Evolutionary conservation across 2,113 vertebrate genomes (phyloP).

Genomic region (Morone chrysops): DNA sequence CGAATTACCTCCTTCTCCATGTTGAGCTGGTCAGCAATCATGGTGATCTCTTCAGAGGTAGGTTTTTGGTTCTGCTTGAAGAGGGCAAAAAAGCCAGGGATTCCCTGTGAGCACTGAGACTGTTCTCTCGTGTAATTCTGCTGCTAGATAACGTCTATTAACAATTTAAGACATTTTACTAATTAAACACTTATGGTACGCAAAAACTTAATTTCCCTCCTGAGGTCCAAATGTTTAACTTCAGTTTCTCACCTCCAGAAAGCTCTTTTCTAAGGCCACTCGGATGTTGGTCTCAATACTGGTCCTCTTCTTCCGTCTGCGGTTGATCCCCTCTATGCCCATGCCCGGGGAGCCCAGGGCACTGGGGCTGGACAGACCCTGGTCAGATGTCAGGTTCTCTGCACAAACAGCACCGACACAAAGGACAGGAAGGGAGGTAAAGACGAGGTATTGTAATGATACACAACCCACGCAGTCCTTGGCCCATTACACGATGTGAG

Average conservation of each 20-base stretch:
- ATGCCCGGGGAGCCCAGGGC: slow-evolving; percentile 94
- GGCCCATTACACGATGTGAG: background rate
- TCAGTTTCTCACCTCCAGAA: slow-evolving; percentile 92
- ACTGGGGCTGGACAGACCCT: slow-evolving; percentile 94
- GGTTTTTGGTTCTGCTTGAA: slow-evolving; percentile 99
- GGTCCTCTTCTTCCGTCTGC: slow-evolving; percentile 99
- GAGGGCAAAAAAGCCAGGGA: slow-evolving; percentile 80
- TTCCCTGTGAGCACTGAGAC: slow-evolving; percentile 77
- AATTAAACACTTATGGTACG: background rate
- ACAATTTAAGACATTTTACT: background rate
- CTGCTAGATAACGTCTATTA: background rate
- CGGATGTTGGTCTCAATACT: slow-evolving; percentile 99
- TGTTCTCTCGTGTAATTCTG: background rate
- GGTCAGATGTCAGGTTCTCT: slow-evolving; percentile 99
- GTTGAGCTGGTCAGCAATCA: slow-evolving; percentile 99
- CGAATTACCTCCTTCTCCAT: slow-evolving; percentile 99
- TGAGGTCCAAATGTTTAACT: background rate
- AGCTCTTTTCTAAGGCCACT: slow-evolving; percentile 99
- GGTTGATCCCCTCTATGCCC: slow-evolving; percentile 96
- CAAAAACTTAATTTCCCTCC: background rate
- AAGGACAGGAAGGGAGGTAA: slow-evolving; percentile 79
- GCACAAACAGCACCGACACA: slow-evolving; percentile 82
- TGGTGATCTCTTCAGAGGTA: slow-evolving; percentile 99
- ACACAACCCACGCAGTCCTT: background rate
- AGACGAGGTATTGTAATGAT: slow-evolving; percentile 72